Conservation (phyloP, 2,797 vertebrate genomes). For the Lithobates pipiens region DNA sequence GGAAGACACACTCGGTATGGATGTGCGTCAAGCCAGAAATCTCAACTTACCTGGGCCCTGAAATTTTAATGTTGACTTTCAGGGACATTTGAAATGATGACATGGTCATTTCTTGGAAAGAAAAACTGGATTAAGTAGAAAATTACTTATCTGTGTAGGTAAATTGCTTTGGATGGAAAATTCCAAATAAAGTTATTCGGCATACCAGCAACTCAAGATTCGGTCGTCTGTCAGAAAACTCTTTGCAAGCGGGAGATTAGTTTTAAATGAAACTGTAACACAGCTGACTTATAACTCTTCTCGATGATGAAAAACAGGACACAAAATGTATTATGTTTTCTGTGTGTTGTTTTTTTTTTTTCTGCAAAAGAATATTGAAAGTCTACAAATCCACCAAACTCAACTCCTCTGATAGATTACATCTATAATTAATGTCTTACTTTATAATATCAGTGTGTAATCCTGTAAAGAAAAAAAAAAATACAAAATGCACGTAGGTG, state of each 20-base stretch:
- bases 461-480: neutral
- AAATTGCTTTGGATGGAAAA: slow-evolving; percentile 60
- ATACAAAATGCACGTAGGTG: slow-evolving; percentile 28
- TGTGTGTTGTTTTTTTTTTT: neutral
- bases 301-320: slow-evolving; percentile 11
- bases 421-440: slow-evolving; percentile 44
- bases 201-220: slow-evolving; percentile 14
- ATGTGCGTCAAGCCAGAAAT: slow-evolving; percentile 1
- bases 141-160: slow-evolving; percentile 53
- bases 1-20: slow-evolving; percentile 3
- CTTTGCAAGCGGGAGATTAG: slow-evolving; percentile 29
- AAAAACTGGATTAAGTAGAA: slow-evolving; percentile 61
- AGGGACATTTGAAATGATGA: slow-evolving; percentile 45
- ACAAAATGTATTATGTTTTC: slow-evolving; percentile 22
- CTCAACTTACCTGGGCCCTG: slow-evolving; percentile 20
- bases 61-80: slow-evolving; percentile 36
- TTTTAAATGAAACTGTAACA: slow-evolving; percentile 59
- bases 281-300: slow-evolving; percentile 39
- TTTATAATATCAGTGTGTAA: slow-evolving; percentile 37
- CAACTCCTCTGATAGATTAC: slow-evolving; percentile 4
- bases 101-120: slow-evolving; percentile 55
- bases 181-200: slow-evolving; percentile 51
- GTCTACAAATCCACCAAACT: neutral
- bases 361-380: neutral
- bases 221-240: slow-evolving; percentile 21